Evolutionary conservation across 2,888 invertebrate species (phyloP).

Genomic region (Ctena decussata): DNA sequence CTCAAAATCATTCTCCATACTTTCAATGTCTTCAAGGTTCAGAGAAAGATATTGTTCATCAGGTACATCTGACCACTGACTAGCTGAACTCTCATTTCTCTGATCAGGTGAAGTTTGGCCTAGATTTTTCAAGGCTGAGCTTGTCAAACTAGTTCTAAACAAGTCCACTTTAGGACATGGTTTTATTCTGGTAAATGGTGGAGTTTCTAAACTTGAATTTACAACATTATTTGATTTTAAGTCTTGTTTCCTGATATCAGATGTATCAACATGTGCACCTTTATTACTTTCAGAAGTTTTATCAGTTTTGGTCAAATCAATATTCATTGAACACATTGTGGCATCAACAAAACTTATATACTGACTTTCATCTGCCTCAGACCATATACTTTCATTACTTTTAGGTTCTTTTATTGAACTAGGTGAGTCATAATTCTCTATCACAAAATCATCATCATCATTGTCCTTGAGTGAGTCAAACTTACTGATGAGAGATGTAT

Average conservation of each 20-base stretch:
- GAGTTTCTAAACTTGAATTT: neutral
- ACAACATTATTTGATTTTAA: neutral
- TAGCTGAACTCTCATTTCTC: constrained; percentile 15
- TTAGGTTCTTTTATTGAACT: constrained; percentile 31
- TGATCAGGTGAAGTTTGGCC: neutral
- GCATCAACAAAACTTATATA: constrained; percentile 45
- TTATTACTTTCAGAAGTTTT: neutral
- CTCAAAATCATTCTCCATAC: constrained; percentile 32
- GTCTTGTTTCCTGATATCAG: neutral
- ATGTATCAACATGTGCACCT: neutral
- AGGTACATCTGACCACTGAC: constrained; percentile 65
- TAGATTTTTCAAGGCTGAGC: neutral
- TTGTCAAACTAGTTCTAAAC: neutral
- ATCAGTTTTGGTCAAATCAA: neutral
- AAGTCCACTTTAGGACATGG: neutral
- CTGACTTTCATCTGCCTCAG: constrained; percentile 66
- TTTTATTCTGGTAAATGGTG: neutral
- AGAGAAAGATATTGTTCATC: constrained; percentile 57
- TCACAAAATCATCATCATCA: neutral
- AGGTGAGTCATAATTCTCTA: neutral
- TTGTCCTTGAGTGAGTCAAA: neutral
- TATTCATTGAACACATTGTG: neutral
- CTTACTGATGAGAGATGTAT: neutral
- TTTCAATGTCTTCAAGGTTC: constrained; percentile 48
- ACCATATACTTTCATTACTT: constrained; percentile 64